Evolutionary conservation across 2,113 vertebrate species (phyloP).

Genomic region (Neotragus pygmaeus): DNA sequence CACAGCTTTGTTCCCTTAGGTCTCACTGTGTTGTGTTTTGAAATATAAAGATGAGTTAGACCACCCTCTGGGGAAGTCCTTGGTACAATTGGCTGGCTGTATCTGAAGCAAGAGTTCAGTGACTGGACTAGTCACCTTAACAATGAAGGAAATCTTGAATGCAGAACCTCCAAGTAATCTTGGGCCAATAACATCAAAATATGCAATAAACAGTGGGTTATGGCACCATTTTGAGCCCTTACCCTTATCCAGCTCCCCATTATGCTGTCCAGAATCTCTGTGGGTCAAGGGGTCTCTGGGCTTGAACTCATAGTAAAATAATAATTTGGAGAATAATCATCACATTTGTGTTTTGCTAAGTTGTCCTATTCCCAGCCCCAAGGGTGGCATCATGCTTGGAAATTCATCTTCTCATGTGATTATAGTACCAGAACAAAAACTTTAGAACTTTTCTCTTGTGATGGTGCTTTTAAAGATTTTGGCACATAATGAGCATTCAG

Average conservation of each 20-base stretch:
- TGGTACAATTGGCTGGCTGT: not conserved
- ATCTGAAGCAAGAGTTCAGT: not conserved
- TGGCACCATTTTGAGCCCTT: not conserved
- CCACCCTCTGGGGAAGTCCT: not conserved
- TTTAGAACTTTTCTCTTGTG: not conserved
- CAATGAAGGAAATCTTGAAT: not conserved
- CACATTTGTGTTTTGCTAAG: not conserved
- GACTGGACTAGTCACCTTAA: not conserved
- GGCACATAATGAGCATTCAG: not conserved
- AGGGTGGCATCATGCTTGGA: not conserved
- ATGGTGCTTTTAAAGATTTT: not conserved
- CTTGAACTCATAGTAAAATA: not conserved
- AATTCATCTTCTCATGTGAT: not conserved
- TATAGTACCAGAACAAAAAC: not conserved
- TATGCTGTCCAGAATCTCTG: not conserved
- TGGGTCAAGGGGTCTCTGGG: not conserved
- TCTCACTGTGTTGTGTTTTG: not conserved
- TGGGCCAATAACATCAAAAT: not conserved
- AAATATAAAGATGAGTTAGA: not conserved
- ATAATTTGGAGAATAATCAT: not conserved
- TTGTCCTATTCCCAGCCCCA: not conserved
- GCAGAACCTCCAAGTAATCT: not conserved
- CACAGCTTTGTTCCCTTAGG: not conserved
- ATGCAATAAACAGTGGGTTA: not conserved
- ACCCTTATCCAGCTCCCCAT: not conserved